Conservation (phyloP, 2,113 vertebrate species). For the Stigmatopora argus region DNA sequence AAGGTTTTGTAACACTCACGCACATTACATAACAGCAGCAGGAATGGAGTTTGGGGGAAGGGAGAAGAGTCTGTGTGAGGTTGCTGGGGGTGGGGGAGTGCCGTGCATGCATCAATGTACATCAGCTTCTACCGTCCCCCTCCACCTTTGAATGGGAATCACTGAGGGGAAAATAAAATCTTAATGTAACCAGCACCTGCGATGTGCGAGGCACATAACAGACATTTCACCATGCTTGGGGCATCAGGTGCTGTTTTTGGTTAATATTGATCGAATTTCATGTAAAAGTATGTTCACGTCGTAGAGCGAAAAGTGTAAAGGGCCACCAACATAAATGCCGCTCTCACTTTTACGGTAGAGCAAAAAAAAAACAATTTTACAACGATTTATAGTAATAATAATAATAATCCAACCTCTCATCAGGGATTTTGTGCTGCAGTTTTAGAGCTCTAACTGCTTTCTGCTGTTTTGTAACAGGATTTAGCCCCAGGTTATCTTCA, state of each 20-base stretch:
- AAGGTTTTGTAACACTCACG: constrained; percentile 65
- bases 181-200: constrained; percentile 18
- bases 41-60: constrained; percentile 31
- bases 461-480: constrained; percentile 5
- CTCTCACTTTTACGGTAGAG: constrained; percentile 11
- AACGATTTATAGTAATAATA: constrained; percentile 13
- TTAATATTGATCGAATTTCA: constrained; percentile 26
- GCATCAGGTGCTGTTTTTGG: constrained; percentile 27
- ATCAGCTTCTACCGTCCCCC: constrained; percentile 34
- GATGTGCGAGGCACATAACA: constrained; percentile 3
- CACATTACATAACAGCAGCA: constrained; percentile 62
- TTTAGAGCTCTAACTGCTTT: neutral
- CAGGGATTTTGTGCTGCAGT: neutral
- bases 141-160: constrained; percentile 32
- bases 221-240: neutral
- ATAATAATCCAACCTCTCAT: constrained; percentile 13
- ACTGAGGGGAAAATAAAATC: constrained; percentile 21
- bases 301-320: constrained; percentile 11
- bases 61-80: constrained; percentile 13
- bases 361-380: constrained; percentile 11
- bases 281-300: constrained; percentile 28
- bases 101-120: constrained; percentile 39
- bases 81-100: constrained; percentile 14
- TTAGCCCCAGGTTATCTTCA: constrained; percentile 13
- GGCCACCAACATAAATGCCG: constrained; percentile 8